Evolutionary conservation across 2,113 vertebrate genomes (phyloP).

Genomic region (Ancistrus triradiatus): DNA sequence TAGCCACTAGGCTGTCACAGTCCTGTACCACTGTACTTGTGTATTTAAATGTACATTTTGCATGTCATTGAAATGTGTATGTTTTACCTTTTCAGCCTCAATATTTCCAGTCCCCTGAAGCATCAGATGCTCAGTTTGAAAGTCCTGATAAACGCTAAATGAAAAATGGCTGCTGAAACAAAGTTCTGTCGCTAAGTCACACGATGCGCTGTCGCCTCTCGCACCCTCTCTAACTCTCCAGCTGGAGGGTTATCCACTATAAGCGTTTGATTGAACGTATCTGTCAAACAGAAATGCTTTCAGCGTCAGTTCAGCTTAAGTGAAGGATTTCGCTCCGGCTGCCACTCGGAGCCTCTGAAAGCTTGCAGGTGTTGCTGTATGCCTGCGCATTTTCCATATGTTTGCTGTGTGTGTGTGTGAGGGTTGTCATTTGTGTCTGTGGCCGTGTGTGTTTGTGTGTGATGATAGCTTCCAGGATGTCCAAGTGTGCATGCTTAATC

Average conservation of each 20-base stretch:
- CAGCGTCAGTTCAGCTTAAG: slow-evolving; percentile 58
- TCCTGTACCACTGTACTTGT: too few species aligned
- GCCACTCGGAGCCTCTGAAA: slow-evolving; percentile 59
- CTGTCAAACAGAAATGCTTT: slow-evolving; percentile 60
- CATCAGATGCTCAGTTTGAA: too few species aligned
- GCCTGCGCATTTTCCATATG: slow-evolving; percentile 50
- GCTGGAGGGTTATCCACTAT: slow-evolving; percentile 22
- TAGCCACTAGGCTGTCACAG: too few species aligned
- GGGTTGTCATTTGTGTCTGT: slow-evolving; percentile 24
- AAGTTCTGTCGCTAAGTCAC: too few species aligned
- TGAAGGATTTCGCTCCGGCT: slow-evolving; percentile 60
- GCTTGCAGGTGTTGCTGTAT: slow-evolving; percentile 63
- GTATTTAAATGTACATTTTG: too few species aligned
- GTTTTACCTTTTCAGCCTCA: too few species aligned
- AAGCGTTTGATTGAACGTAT: slow-evolving; percentile 33
- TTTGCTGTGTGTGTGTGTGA: slow-evolving; percentile 46
- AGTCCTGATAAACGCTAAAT: too few species aligned
- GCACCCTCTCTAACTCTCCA: neutral
- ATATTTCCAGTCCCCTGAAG: too few species aligned
- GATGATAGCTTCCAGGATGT: slow-evolving; percentile 25
- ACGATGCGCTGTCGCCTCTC: slow-evolving; percentile 1
- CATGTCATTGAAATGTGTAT: too few species aligned
- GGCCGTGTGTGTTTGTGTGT: slow-evolving; percentile 29
- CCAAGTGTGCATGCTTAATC: slow-evolving; percentile 16
- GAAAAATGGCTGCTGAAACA: too few species aligned